phyloP scores from a whole-genome alignment of 2,888 invertebrate genomes.

The Cephus runcator region DNA sequence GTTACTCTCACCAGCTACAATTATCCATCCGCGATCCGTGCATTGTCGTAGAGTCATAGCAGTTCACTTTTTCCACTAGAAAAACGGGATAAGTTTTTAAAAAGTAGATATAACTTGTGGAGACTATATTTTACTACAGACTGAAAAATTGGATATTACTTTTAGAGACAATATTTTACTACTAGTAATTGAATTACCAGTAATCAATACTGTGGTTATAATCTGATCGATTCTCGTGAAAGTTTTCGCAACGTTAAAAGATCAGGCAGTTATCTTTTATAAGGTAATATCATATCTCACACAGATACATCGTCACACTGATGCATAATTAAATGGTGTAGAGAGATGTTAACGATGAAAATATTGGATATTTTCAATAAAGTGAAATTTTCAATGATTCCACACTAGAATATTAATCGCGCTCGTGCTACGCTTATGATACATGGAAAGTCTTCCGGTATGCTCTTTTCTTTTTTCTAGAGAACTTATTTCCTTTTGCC shows the following conservation, averaged over 20 bases:
- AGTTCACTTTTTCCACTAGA: neutral
- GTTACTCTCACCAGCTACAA: constrained; percentile 32
- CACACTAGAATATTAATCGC: neutral
- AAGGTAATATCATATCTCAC: neutral
- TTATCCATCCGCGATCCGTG: constrained; percentile 13
- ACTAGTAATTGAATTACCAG: neutral
- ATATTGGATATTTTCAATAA: neutral
- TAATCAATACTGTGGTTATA: neutral
- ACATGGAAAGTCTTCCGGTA: neutral
- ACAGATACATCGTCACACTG: neutral
- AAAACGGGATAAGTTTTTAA: neutral
- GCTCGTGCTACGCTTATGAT: neutral
- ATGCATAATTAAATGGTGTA: neutral
- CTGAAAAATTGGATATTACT: neutral
- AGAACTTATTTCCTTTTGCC: neutral
- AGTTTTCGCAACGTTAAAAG: neutral
- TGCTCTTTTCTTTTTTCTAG: neutral
- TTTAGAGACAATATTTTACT: neutral
- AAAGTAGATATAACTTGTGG: neutral
- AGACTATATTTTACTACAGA: neutral
- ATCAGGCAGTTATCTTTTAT: neutral
- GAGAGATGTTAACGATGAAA: neutral
- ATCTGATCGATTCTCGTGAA: neutral
- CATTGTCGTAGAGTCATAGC: constrained; percentile 19
- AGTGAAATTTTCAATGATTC: neutral